Percentiles rank a stretch among this genome's conserved stretches.
Evolutionary conservation across 1,140 invertebrate species (phyloP).

Genomic region (Cepaea nemoralis): DNA sequence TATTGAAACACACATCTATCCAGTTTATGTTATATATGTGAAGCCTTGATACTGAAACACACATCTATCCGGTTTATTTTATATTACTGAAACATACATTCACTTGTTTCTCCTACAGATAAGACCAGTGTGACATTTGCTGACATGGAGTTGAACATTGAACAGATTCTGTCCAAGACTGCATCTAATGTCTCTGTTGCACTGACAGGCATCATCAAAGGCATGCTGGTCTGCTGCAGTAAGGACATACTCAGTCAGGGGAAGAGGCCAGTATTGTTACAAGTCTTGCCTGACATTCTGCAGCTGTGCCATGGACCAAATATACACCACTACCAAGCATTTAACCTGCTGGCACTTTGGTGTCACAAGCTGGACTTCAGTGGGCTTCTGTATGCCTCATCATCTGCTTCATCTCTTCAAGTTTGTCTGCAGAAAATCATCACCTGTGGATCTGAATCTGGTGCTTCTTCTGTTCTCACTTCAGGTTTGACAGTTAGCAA

Average conservation of each 20-base stretch:
- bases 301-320: conserved; percentile 48
- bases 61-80: no score
- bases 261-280: conserved; percentile 24
- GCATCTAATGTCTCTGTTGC: background rate
- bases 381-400: background rate
- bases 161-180: background rate
- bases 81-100: no score
- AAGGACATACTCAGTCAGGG: background rate
- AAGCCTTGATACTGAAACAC: no score
- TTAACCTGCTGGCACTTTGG: conserved; percentile 55
- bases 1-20: no score
- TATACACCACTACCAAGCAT: conserved; percentile 56
- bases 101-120: background rate
- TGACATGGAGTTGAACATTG: background rate
- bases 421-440: background rate
- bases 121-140: background rate
- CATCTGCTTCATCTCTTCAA: background rate
- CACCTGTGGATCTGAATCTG: no score
- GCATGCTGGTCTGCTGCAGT: conserved; percentile 21
- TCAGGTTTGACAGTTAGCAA: no score
- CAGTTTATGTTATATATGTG: no score
- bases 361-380: conserved; percentile 45
- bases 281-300: conserved; percentile 42
- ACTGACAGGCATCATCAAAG: conserved; percentile 16
- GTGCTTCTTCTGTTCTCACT: no score